Base-by-base conservation (phyloP, 2,797 vertebrate species). In the Xiphorhynchus erythropygius region DNA sequence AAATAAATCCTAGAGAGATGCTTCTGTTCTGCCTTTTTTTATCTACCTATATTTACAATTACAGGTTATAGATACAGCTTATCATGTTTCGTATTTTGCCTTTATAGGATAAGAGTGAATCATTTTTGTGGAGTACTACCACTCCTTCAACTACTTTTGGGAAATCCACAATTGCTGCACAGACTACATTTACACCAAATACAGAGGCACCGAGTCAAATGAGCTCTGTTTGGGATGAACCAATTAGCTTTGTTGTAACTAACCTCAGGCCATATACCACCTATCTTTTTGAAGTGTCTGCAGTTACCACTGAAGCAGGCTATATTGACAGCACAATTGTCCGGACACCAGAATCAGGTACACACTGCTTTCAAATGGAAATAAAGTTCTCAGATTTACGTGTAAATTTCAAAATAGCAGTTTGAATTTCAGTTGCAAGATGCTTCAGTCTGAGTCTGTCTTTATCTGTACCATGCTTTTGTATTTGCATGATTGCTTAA, bases 211-310 rank as follows among this genome's bases (percentile, higher is more conserved):
- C 96, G 5, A 98, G 97, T 82, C 98, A 98, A 44, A 97, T 98
- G 23, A 98, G 97, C 69, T 98, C 98, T 42, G 97, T 98, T 86
- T 99, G 99, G 99, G 98, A 97, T 49, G 98, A 99, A 62, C 99
- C 99, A 11, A 99, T 99, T 94, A 99, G 98, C 55, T 98, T 99
- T 56, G 97, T 98, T 63, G 97, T 99, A 83, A 98, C 98, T 77
- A 98, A 98, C 86, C 98, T 99, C 84, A 98, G 98, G 75, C 98
- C 99, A 47, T 99, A 99, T 56, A 99, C 99, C 2, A 98, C 99
- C 4, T 99, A 99, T 67, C 98, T 99, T 18, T 99, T 99, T 87
- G 99, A 99, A 97, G 99, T 99, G 86, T 99, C 99, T 37, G 99
- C 99, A 82, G 98, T 99, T 90, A 99, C 99, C 74, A 99, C 98